Base-by-base conservation (phyloP, 2,113 vertebrate species). In the Caracal caracal region DNA sequence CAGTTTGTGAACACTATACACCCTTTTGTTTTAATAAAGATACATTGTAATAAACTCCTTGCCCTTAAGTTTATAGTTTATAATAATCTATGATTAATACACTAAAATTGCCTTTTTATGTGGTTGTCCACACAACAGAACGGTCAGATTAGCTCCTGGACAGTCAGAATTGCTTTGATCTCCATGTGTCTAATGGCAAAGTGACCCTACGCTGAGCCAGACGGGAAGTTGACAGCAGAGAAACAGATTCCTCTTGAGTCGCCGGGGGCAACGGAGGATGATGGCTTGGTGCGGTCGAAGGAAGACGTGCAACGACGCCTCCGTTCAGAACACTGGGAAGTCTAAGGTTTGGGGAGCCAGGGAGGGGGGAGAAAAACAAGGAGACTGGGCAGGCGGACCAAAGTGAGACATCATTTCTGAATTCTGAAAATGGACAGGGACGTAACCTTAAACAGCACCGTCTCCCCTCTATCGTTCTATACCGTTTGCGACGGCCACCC, bases 1-100 rank as follows among this genome's bases (percentile, higher is more conserved):
- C 98, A 99, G 99, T 98, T 98, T 98, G 98, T 99, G 99, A 99
- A 99, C 99, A 99, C 99, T 99, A 99, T 99, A 99, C 98, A 99
- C 98, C 90, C 98, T 98, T 99, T 98, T 98, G 98, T 98, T 98
- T 98, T 71, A 84, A 99, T 99, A 99, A 99, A 99, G 99, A 99
- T 99, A 99, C 98, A 99, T 97, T 98, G 98, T 98, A 98, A 98
- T 98, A 98, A 99, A 99, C 97, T 99, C 97, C 98, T 99, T 98
- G 98, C 98, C 98, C 98, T 98, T 97, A 97, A 97, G 75, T 98
- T 97, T 97, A 95, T 97, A 96, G 94, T 98, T 98, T 93, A 92
- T 97, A 97, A 97, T 96, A 83, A 97, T 94, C 97, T 97, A 47
- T 98, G 96, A 95, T 98, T 98, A 97, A 97, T 97, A 98, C 22